These are phyloP conservation scores for Drosophila parabipectinata DNA, from an alignment of 1,140 invertebrate genomes.

Conservation along the genomic window DNA sequence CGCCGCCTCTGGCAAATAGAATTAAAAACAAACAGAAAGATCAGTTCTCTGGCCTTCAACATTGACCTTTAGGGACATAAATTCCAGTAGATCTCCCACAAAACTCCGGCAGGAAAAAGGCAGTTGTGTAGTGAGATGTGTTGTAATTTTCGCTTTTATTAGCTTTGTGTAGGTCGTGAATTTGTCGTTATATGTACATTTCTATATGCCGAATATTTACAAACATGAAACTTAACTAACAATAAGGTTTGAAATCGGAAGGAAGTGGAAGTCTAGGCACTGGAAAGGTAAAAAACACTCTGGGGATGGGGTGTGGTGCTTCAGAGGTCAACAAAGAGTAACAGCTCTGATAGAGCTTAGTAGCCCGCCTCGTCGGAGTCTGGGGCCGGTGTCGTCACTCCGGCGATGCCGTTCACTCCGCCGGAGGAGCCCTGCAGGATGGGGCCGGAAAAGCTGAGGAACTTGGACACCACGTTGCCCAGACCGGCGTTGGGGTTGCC, in stretches of 20 bases:
- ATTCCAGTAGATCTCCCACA: conserved; percentile 2
- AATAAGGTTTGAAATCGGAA: conserved; percentile 26
- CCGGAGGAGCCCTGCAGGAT: conserved; percentile 80
- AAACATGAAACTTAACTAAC: conserved; percentile 76
- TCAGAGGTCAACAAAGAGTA: conserved; percentile 46
- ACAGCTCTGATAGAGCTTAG: conserved; percentile 42
- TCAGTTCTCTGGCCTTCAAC: background rate
- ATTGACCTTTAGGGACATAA: background rate
- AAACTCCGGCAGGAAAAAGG: conserved; percentile 22
- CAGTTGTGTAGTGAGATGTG: conserved; percentile 30
- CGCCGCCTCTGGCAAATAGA: conserved; percentile 31
- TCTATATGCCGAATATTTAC: conserved; percentile 70
- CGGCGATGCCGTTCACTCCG: conserved; percentile 60
- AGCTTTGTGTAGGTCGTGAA: conserved; percentile 18
- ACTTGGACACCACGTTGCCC: conserved; percentile 82
- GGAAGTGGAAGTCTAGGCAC: background rate
- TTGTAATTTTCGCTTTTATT: conserved; percentile 45
- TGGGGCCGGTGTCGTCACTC: conserved; percentile 63
- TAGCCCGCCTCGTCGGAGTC: conserved; percentile 82
- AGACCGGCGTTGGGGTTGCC: conserved; percentile 78
- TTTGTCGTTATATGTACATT: conserved; percentile 32
- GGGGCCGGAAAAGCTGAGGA: conserved; percentile 81
- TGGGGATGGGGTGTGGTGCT: conserved; percentile 7
- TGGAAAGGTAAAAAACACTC: conserved; percentile 4
- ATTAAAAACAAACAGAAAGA: conserved; percentile 18